Conservation (phyloP, 2,888 invertebrate species). For the Lasioglossum zephyrum region DNA sequence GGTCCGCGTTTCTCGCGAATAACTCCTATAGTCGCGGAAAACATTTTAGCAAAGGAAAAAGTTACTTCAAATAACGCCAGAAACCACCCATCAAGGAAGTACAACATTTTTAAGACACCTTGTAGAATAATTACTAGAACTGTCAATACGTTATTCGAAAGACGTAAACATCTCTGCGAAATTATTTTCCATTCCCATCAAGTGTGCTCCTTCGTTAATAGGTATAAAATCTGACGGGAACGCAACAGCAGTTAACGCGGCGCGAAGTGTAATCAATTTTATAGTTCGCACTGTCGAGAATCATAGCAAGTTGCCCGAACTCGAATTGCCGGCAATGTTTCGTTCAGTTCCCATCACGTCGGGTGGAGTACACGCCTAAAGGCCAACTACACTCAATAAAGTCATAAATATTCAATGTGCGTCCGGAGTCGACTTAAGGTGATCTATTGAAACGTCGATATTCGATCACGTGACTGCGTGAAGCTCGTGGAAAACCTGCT, state of each 20-base stretch:
- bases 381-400: slow-evolving; percentile 63
- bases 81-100: too few species aligned
- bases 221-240: not conserved
- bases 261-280: slow-evolving; percentile 16
- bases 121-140: not conserved
- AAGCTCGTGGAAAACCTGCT: slow-evolving; percentile 51
- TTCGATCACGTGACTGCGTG: slow-evolving; percentile 57
- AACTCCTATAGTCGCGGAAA: too few species aligned
- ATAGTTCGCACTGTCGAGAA: not conserved
- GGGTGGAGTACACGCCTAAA: slow-evolving; percentile 25
- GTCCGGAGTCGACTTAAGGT: slow-evolving; percentile 65
- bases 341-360: slow-evolving; percentile 8
- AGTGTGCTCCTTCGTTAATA: not conserved
- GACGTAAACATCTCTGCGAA: not conserved
- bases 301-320: not conserved
- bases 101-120: too few species aligned
- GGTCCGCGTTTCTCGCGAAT: too few species aligned
- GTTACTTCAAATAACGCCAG: too few species aligned
- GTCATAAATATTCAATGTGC: slow-evolving; percentile 69
- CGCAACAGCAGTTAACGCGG: not conserved
- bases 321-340: slow-evolving; percentile 34
- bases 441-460: slow-evolving; percentile 73
- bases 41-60: too few species aligned
- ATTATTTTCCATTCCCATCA: not conserved
- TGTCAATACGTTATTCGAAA: not conserved